These are phyloP conservation scores for Perca fluviatilis DNA, from an alignment of 2,113 vertebrate genomes.

Conservation along the genomic window DNA sequence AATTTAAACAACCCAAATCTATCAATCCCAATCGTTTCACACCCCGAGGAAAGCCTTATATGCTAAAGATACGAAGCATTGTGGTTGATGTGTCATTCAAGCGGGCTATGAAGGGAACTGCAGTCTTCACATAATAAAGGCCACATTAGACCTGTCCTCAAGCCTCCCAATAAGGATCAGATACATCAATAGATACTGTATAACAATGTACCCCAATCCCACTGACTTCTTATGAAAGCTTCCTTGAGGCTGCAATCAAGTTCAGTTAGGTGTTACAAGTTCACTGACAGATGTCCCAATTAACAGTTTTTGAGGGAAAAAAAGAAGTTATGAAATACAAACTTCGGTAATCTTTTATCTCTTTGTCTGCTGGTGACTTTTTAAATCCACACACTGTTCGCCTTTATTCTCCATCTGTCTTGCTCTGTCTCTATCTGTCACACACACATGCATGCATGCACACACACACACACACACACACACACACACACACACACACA, in stretches of 20 bases:
- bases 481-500: background rate
- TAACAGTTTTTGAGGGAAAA: background rate
- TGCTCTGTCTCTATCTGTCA: background rate
- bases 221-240: constrained; percentile 35
- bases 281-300: constrained; percentile 23
- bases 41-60: background rate
- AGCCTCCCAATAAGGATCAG: constrained; percentile 30
- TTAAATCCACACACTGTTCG: background rate
- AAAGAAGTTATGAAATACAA: background rate
- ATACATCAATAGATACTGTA: constrained; percentile 23
- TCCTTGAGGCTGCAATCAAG: constrained; percentile 29
- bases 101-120: constrained; percentile 5
- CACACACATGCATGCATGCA: too few species aligned
- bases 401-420: constrained; percentile 8
- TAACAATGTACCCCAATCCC: constrained; percentile 46
- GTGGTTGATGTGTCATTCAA: constrained; percentile 28
- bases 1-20: constrained; percentile 20
- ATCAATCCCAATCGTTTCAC: constrained; percentile 3
- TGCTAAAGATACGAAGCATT: background rate
- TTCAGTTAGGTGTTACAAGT: constrained; percentile 14
- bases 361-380: constrained; percentile 26
- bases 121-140: background rate
- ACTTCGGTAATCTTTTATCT: constrained; percentile 1
- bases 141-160: constrained; percentile 1
- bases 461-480: background rate